A percentile compares a stretch with the other conserved stretches of the same genome.
phyloP scores from a whole-genome alignment of 1,140 invertebrate species.

The Bombus soroeensis region DNA sequence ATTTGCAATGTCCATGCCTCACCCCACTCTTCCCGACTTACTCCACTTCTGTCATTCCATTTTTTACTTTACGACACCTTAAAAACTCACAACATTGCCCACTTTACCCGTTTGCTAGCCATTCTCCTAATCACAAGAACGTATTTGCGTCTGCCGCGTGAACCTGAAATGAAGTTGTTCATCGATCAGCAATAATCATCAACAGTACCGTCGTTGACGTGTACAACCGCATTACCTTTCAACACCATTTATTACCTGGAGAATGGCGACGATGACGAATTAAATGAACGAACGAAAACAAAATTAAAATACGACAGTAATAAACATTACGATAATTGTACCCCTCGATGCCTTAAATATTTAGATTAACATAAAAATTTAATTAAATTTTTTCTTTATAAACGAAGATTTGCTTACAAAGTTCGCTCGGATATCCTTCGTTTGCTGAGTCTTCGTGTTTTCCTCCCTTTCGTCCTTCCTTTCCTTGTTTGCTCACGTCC shows the following conservation, averaged over 20 bases:
- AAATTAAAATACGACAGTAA: neutral
- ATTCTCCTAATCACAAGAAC: no score
- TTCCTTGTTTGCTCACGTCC: neutral
- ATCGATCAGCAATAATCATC: constrained; percentile 36
- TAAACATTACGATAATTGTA: no score
- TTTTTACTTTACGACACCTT: constrained; percentile 49
- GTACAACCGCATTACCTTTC: neutral
- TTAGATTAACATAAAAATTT: neutral
- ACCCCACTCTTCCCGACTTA: neutral
- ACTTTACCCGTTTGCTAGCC: neutral
- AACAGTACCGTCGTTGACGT: neutral
- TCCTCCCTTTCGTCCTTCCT: neutral
- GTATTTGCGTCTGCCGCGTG: no score
- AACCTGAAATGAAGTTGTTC: neutral
- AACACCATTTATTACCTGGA: no score
- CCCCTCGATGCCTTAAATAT: no score
- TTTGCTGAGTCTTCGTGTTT: neutral
- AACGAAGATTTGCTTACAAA: no score
- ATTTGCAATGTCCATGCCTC: constrained; percentile 54
- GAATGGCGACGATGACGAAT: neutral
- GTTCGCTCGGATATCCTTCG: neutral
- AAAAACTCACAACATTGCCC: constrained; percentile 46
- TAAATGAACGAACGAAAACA: neutral
- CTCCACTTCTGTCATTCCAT: constrained; percentile 35
- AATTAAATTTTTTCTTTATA: neutral